These are phyloP conservation scores for Rhagophthalmus giganteus DNA, from an alignment of 2,888 invertebrate species.

Conservation along the genomic window DNA sequence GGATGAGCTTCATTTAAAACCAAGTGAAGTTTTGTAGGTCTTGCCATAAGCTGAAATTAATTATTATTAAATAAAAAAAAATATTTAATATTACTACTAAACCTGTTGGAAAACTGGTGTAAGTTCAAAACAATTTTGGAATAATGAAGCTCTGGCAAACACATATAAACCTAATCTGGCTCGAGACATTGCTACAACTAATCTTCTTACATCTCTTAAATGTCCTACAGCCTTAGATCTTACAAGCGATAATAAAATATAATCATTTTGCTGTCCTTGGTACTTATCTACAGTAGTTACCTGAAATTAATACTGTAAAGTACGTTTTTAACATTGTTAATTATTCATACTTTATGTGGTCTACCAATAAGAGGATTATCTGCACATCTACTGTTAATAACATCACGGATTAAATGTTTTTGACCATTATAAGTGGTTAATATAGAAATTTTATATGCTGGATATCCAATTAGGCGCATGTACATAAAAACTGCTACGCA, in stretches of 20 bases:
- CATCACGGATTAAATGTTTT: slow-evolving; percentile 95
- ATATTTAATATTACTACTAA: slow-evolving; percentile 16
- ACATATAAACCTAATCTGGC: slow-evolving; percentile 95
- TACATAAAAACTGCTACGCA: slow-evolving; percentile 98
- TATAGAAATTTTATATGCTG: slow-evolving; percentile 94
- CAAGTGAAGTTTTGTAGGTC: slow-evolving; percentile 79
- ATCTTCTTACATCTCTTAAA: slow-evolving; percentile 90
- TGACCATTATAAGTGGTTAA: slow-evolving; percentile 99
- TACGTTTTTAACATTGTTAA: not conserved
- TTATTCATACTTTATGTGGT: slow-evolving; percentile 74
- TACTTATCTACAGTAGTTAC: slow-evolving; percentile 98
- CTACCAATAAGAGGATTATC: slow-evolving; percentile 93
- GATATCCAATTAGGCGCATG: slow-evolving; percentile 96
- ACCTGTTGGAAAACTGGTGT: slow-evolving; percentile 93
- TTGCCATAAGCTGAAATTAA: slow-evolving; percentile 69
- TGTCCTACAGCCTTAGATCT: slow-evolving; percentile 97
- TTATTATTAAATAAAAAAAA: not conserved
- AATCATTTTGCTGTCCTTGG: slow-evolving; percentile 99
- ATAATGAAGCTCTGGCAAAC: slow-evolving; percentile 89
- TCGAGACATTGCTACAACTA: slow-evolving; percentile 97
- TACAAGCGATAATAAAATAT: slow-evolving; percentile 93
- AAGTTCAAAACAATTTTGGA: slow-evolving; percentile 95
- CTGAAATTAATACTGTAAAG: slow-evolving; percentile 47
- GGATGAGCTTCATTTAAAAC: slow-evolving; percentile 81
- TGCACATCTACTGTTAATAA: slow-evolving; percentile 90